Percentiles rank a stretch among this genome's conserved stretches.
Conservation (phyloP, 2,888 invertebrate genomes). For the Microchrysa polita region DNA sequence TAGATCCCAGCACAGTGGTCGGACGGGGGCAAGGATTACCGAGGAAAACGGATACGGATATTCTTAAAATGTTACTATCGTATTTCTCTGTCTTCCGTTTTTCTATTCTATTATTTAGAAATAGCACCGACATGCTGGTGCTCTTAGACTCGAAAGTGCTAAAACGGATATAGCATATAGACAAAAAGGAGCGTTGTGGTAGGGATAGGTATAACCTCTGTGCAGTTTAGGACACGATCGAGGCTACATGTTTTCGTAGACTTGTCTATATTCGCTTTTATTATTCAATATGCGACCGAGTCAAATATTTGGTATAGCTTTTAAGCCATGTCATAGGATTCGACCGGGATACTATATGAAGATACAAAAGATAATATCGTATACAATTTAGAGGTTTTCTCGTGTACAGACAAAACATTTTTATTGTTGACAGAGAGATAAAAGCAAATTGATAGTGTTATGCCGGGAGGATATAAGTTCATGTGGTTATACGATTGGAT, state of each 20-base stretch:
- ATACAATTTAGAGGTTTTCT: background rate
- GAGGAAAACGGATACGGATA: conserved; percentile 28
- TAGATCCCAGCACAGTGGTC: background rate
- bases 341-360: background rate
- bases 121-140: conserved; percentile 9
- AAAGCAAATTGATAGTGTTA: conserved; percentile 4
- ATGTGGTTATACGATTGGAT: background rate
- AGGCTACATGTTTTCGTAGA: conserved; percentile 17
- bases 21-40: conserved; percentile 9
- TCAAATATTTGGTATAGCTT: conserved; percentile 34
- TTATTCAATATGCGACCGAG: conserved; percentile 37
- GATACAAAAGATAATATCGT: conserved; percentile 1
- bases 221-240: conserved; percentile 22
- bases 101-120: conserved; percentile 39
- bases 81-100: conserved; percentile 21
- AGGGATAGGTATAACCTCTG: conserved; percentile 3
- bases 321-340: conserved; percentile 26
- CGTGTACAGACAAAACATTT: background rate
- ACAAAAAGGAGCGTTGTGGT: background rate
- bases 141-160: conserved; percentile 36
- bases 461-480: background rate
- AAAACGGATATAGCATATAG: conserved; percentile 13
- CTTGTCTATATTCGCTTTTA: conserved; percentile 16
- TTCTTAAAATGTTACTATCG: conserved; percentile 25
- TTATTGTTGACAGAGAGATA: background rate